Base-by-base conservation (phyloP, 1,140 invertebrate species). In the Zaprionus gabonicus region DNA sequence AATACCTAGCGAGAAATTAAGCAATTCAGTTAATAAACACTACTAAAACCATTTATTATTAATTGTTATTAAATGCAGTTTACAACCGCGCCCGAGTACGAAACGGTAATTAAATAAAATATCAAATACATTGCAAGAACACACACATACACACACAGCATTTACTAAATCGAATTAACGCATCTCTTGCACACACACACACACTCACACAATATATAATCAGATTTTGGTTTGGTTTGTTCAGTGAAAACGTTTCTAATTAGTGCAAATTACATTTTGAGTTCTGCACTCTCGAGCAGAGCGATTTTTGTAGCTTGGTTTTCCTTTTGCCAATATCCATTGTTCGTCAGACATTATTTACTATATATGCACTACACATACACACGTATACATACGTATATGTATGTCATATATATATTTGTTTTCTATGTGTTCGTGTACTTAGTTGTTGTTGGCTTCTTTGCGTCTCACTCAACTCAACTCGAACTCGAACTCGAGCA, bases 81-180 rank as follows among this genome's bases (percentile, higher is more conserved):
- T 81, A 91, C 91, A 79, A 91, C 78, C 73, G 90, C 92, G 71
- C 92, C 92, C 68, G 92, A 93, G 80, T 93, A 93, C 80, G 92
- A 93, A 93, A 92, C 92, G 92, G 92, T 93, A 93, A 93, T 82
- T 92, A 92, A 90, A 81, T 80, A 64, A 71, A 82, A 91, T 79
- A 90, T 77, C 51, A 46, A 51, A 70, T 56, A 46, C 55, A 76
- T 64, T 66, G 46, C 5, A 23, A 51, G 23, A 56, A 67, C 25
- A 58, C 25, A 60, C 58, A 28, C 10, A 55, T 15, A 60, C 13
- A 55, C 20, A 60, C 34, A 41, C 44, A 59, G 3, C 23, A 23
- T 23, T 23, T 81, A 65, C 34, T 65, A 91, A 78, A 91, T 84
- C 64, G 46, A 73, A 71, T 71, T 53, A 85, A 85, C 78, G 64